These are phyloP conservation scores for Spinus olivaceus DNA, from an alignment of 2,797 vertebrate species.

Conservation along the genomic window DNA sequence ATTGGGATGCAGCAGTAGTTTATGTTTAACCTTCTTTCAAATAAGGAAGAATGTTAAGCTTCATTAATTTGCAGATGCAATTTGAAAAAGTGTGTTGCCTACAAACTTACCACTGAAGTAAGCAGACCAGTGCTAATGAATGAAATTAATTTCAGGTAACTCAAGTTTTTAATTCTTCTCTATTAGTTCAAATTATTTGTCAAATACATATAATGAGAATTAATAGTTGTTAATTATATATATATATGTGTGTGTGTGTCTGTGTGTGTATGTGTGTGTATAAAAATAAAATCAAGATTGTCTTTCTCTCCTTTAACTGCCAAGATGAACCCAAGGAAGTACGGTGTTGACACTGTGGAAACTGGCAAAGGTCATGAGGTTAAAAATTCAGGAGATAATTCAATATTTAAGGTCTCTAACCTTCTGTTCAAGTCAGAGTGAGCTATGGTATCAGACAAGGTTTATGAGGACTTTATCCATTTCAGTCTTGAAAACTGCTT, in stretches of 20 bases:
- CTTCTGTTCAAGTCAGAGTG: background rate
- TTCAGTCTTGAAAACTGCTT: background rate
- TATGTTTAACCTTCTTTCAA: background rate
- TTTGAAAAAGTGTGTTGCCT: background rate
- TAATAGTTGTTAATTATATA: background rate
- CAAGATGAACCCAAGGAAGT: background rate
- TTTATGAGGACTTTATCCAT: background rate
- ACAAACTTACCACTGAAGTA: background rate
- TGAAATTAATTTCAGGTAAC: background rate
- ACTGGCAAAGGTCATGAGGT: background rate
- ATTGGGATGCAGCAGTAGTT: background rate
- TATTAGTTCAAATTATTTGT: background rate
- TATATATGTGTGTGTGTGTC: too few relatives aligned
- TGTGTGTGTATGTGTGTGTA: too few relatives aligned
- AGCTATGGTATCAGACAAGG: background rate
- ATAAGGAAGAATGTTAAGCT: background rate
- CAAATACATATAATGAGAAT: background rate
- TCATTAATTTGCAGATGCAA: background rate
- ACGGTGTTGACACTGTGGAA: background rate
- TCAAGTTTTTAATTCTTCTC: background rate
- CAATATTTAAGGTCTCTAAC: background rate
- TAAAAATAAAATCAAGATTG: background rate
- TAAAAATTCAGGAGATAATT: background rate
- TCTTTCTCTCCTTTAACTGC: background rate
- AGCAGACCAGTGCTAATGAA: background rate